Conservation (phyloP, 2,797 vertebrate species). For the Kryptopterus vitreolus region DNA sequence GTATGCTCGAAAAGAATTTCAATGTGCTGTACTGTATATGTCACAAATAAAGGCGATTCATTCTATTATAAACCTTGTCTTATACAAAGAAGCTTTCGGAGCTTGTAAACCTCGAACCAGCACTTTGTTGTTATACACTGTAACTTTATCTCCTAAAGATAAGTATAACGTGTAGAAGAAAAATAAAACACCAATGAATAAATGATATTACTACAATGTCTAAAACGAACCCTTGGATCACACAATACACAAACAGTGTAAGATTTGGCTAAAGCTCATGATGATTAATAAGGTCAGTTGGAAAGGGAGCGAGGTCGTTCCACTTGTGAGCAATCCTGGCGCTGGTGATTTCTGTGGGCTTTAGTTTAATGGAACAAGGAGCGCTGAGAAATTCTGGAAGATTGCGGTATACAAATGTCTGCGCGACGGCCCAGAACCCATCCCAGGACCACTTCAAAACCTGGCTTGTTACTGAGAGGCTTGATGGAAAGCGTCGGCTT, state of each 20-base stretch:
- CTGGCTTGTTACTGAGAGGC: neutral
- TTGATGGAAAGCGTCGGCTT: slow-evolving; percentile 20
- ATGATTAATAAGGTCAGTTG: slow-evolving; percentile 38
- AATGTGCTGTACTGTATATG: too few relatives aligned
- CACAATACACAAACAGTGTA: slow-evolving; percentile 23
- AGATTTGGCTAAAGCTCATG: slow-evolving; percentile 26
- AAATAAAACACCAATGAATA: too few relatives aligned
- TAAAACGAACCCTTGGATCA: slow-evolving; percentile 2
- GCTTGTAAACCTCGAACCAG: too few relatives aligned
- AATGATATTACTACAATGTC: too few relatives aligned
- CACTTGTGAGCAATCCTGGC: slow-evolving; percentile 46
- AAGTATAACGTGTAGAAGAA: too few relatives aligned
- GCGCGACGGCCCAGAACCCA: slow-evolving; percentile 37
- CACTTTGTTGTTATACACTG: too few relatives aligned
- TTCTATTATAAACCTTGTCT: too few relatives aligned
- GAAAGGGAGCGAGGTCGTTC: slow-evolving; percentile 35
- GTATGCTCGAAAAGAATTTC: too few relatives aligned
- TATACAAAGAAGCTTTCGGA: too few relatives aligned
- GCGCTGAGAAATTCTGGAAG: slow-evolving; percentile 42
- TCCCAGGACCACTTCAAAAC: slow-evolving; percentile 44
- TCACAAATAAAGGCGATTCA: too few relatives aligned
- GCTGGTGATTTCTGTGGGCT: slow-evolving; percentile 28
- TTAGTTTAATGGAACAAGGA: slow-evolving; percentile 45
- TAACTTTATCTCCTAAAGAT: too few relatives aligned
- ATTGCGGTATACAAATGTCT: slow-evolving; percentile 47